phyloP scores from a whole-genome alignment of 1,140 invertebrate genomes.

The Drosophila arizonae region DNA sequence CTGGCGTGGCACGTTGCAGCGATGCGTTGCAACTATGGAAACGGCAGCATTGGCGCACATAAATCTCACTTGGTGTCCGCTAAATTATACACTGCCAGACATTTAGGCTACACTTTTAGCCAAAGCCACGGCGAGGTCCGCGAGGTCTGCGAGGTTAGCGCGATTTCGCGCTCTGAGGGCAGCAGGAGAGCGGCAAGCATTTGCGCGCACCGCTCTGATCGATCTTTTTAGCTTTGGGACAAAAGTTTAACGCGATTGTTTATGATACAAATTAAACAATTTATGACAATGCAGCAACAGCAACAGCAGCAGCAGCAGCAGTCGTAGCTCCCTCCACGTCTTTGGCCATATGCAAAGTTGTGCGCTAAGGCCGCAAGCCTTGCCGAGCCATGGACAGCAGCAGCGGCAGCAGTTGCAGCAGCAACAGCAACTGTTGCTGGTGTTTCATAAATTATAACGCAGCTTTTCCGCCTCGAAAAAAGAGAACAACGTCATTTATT shows the following conservation, averaged over 20 bases:
- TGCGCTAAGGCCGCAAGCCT: conserved; percentile 61
- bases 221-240: conserved; percentile 82
- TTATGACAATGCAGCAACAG: conserved; percentile 79
- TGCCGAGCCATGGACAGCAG: conserved; percentile 4
- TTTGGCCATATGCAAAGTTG: conserved; percentile 72
- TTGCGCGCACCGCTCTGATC: conserved; percentile 59
- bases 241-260: conserved; percentile 83
- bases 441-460: conserved; percentile 82
- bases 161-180: neutral
- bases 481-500: conserved; percentile 79
- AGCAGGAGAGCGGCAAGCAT: conserved; percentile 6
- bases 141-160: neutral
- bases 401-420: conserved; percentile 20
- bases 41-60: conserved; percentile 80
- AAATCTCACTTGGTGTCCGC: conserved; percentile 83
- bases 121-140: conserved; percentile 13
- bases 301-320: conserved; percentile 5
- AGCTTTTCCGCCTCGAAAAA: conserved; percentile 71
- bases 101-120: conserved; percentile 81
- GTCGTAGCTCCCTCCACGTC: conserved; percentile 17
- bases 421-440: conserved; percentile 53
- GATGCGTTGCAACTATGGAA: conserved; percentile 38
- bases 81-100: conserved; percentile 83
- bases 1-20: conserved; percentile 15
- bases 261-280: conserved; percentile 83